These are phyloP conservation scores for Drosophila subpulchrella DNA, from an alignment of 1,140 invertebrate species.

Conservation along the genomic window DNA sequence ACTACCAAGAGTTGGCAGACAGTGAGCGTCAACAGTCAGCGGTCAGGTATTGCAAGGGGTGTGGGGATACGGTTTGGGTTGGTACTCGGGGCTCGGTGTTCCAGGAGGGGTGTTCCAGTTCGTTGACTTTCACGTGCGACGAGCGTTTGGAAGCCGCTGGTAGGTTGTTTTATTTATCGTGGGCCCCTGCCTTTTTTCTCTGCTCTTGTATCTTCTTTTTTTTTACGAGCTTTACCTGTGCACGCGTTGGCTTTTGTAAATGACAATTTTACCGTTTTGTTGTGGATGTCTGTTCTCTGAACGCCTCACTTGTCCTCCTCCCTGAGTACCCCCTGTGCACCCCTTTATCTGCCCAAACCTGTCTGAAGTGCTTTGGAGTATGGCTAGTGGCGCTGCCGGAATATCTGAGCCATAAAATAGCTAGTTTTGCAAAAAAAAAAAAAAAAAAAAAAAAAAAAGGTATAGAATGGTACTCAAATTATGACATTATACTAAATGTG, in stretches of 20 bases:
- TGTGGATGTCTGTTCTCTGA: slow-evolving; percentile 44
- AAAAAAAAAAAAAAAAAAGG: too few relatives aligned
- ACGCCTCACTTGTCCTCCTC: slow-evolving; percentile 26
- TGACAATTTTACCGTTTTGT: slow-evolving; percentile 80
- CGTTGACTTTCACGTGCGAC: slow-evolving; percentile 77
- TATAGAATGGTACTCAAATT: background rate
- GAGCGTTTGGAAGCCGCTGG: slow-evolving; percentile 42
- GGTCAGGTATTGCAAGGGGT: slow-evolving; percentile 32
- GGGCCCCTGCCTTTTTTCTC: slow-evolving; percentile 17
- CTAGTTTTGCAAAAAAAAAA: background rate
- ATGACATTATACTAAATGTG: background rate
- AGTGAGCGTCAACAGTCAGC: slow-evolving; percentile 26
- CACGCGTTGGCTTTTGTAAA: slow-evolving; percentile 70
- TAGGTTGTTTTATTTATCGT: slow-evolving; percentile 36
- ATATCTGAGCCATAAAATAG: slow-evolving; percentile 12
- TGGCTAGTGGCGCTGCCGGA: slow-evolving; percentile 18
- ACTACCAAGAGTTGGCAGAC: slow-evolving; percentile 48
- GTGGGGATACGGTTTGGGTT: background rate
- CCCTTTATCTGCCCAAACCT: background rate
- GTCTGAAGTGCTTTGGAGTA: slow-evolving; percentile 60
- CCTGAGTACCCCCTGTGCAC: background rate
- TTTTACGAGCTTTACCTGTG: slow-evolving; percentile 41
- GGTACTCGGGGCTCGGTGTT: slow-evolving; percentile 5
- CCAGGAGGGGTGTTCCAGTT: slow-evolving; percentile 63
- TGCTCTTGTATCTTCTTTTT: slow-evolving; percentile 14